Base-by-base conservation (phyloP, 2,113 vertebrate genomes). In the Cyanoliseus patagonus region DNA sequence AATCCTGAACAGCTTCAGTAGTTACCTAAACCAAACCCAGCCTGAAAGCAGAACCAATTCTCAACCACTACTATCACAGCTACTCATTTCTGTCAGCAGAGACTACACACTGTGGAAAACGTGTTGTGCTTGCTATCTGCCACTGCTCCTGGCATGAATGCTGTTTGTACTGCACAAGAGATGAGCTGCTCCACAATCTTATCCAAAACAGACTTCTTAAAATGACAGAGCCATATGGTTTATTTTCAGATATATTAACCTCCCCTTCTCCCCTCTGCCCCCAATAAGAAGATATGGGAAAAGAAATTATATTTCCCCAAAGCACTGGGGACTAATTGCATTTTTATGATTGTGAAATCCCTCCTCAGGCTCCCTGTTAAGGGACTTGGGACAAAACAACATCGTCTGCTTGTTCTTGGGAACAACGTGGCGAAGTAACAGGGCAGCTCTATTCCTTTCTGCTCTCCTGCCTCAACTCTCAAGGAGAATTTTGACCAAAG, bases 281-380 rank as follows among this genome's bases (percentile, higher is more conserved):
- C 47, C 52, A 37, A 1, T 17, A 49, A 49, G 42, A 35, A 83
- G 93, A 91, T 83, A 94, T 66, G 30, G 75, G 46, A 59, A 63
- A 88, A 81, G 52, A 68, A 92, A 83, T 62, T 8, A 1, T 9
- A 63, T 83, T 91, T 82, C 78, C 69, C 59, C 57, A 53, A 93
- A 85, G 49, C 81, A 63, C 74, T 25, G n/a, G 41, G 78, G 53
- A 49, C 3, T 76, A 49, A 37, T 7, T 41, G 76, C 42, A 41
- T 35, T 79, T 76, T 87, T 79, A 37, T 39, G 82, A 31, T 67
- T 94, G 93, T 42, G 90, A 94, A 95, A 95, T 76, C 44, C 86
- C 66, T 86, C 89, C 74, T 92, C 30, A n/a, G 52, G 76, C 55
- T 91, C 75, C 39, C 17, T 53, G n/a, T 1, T 14, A 47, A 59